A percentile compares a stretch with the other conserved stretches of the same genome.
Conservation (phyloP, 2,888 invertebrate genomes). For the Mythimna ferrago region DNA sequence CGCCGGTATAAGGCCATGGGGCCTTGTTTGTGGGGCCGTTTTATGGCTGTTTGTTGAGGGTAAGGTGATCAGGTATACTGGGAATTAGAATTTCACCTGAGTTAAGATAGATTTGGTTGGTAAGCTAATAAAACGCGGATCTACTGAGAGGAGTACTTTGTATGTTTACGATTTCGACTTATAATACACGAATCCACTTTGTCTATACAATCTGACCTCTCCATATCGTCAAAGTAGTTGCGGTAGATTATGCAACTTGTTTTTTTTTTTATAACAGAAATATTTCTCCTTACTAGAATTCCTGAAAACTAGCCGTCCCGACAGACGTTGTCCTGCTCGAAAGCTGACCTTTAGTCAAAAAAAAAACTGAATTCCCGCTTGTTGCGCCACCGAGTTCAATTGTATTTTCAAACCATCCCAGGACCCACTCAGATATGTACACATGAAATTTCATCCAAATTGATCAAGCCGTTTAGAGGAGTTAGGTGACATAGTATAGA, state of each 20-base stretch:
- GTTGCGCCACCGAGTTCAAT: too few relatives aligned
- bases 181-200: too few relatives aligned
- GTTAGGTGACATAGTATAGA: too few relatives aligned
- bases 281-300: not conserved
- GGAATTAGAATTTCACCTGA: not conserved
- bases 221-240: not conserved
- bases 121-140: not conserved
- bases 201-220: not conserved
- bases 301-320: too few relatives aligned
- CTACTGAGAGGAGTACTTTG: not conserved
- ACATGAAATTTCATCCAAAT: too few relatives aligned
- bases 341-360: too few relatives aligned
- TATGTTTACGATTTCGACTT: not conserved
- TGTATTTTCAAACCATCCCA: too few relatives aligned
- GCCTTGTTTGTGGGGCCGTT: conserved; percentile 37
- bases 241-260: not conserved
- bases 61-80: not conserved
- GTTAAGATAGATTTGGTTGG: not conserved
- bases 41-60: conserved; percentile 39
- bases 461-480: too few relatives aligned
- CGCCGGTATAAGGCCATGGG: conserved; percentile 27
- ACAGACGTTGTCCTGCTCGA: too few relatives aligned
- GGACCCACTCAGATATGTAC: too few relatives aligned
- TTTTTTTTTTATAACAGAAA: not conserved
- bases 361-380: too few relatives aligned